These are phyloP conservation scores for Okamejei kenojei DNA, from an alignment of 2,797 vertebrate genomes.

Conservation along the genomic window DNA sequence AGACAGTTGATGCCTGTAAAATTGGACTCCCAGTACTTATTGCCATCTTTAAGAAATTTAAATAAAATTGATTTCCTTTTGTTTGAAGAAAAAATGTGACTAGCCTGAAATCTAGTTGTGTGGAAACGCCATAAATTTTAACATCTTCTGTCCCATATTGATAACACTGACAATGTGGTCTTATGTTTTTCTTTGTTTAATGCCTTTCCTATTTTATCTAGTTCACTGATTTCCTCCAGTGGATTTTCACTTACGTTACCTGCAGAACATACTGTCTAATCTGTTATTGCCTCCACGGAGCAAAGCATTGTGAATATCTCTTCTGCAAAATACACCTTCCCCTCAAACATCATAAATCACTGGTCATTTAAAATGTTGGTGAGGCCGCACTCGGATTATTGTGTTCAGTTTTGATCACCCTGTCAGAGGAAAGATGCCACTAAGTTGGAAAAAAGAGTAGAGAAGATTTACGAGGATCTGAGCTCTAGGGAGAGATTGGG, in stretches of 20 bases:
- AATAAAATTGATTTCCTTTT: neutral
- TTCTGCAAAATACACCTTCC: neutral
- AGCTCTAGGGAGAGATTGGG: too few species aligned
- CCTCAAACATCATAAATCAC: neutral
- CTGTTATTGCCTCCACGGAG: neutral
- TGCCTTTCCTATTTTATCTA: neutral
- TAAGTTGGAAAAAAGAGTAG: too few species aligned
- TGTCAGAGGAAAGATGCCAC: too few species aligned
- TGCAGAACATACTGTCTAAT: neutral
- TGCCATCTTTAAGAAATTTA: neutral
- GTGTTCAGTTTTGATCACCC: too few species aligned
- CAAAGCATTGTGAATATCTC: slow-evolving; percentile 29
- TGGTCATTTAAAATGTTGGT: too few species aligned
- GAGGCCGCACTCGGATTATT: too few species aligned
- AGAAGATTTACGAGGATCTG: too few species aligned
- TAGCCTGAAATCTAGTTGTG: slow-evolving; percentile 20
- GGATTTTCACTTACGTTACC: neutral
- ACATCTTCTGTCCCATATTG: neutral
- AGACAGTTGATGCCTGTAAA: neutral
- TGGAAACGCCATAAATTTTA: slow-evolving; percentile 17
- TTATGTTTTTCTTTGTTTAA: neutral
- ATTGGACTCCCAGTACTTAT: neutral
- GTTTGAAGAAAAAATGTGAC: neutral
- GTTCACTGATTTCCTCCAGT: neutral
- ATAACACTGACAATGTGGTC: neutral